Percentiles rank a stretch among this genome's conserved stretches.
phyloP scores from a whole-genome alignment of 2,888 invertebrate species.

The Aleiodes testaceus region DNA sequence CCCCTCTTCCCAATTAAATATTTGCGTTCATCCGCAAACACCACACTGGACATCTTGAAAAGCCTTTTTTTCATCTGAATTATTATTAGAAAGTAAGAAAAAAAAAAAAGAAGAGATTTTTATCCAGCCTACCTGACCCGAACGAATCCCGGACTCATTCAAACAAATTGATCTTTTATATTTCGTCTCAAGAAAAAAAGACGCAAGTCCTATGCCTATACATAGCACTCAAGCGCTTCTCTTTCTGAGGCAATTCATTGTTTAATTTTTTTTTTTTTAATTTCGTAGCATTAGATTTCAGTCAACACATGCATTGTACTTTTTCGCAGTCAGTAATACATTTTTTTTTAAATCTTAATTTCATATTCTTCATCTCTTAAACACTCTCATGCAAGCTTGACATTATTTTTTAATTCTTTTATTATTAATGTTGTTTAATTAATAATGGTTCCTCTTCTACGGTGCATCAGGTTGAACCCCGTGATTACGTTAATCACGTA shows the following conservation, averaged over 20 bases:
- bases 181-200: no score
- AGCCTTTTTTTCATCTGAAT: conserved; percentile 13
- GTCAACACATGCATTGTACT: conserved; percentile 70
- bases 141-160: conserved; percentile 19
- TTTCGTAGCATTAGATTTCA: conserved; percentile 58
- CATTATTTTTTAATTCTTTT: conserved; percentile 45
- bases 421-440: conserved; percentile 36
- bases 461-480: conserved; percentile 48
- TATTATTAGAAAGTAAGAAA: background rate
- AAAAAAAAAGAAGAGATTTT: conserved; percentile 36
- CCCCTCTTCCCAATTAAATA: conserved; percentile 35
- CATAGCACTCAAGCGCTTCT: no score
- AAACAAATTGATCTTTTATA: conserved; percentile 35
- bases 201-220: no score
- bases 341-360: conserved; percentile 47
- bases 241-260: conserved; percentile 24
- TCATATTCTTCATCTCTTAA: conserved; percentile 38
- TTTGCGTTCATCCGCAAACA: conserved; percentile 42
- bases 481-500: conserved; percentile 55
- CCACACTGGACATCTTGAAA: conserved; percentile 36
- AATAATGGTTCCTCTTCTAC: conserved; percentile 46
- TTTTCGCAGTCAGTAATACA: conserved; percentile 62
- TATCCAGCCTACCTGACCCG: conserved; percentile 27
- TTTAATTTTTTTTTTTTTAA: conserved; percentile 31
- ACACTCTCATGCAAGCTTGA: conserved; percentile 49